Base-by-base conservation (phyloP, 1,140 invertebrate genomes). In the Trichogramma pretiosum region DNA sequence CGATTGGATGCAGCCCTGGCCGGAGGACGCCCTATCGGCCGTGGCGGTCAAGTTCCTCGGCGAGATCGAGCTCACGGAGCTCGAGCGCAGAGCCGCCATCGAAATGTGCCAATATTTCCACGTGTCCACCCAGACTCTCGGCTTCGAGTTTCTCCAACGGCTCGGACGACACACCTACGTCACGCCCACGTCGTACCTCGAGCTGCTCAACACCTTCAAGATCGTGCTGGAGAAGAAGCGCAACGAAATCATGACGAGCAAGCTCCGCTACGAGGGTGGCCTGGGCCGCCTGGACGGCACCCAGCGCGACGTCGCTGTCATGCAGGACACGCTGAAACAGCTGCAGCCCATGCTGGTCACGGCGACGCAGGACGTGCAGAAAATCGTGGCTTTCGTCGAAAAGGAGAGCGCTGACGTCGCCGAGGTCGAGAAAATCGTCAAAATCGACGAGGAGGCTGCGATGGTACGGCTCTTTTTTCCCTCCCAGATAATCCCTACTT, bases 1-100 rank as follows among this genome's bases (percentile, higher is more conserved):
- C 52, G 90, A 97, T 72, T 97, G 93, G 93, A 92, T 97, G 68
- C 90, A 96, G 82, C 75, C 87, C 35, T 98, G 94, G 94, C 93
- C 93, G 3, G 78, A 85, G 57, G 93, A 97, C 73, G 93, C 93
- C 18, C 67, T 97, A 10, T 70, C 92, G 24, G 92, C 91, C 30
- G 92, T 97, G 1, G 89, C 93, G 0, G 87, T 83, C 13, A 80
- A 85, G 56, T 94, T 94, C 61, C 72, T 97, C 10, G 81, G 86
- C 48, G 83, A 88, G 36, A 80, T 95, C n/a, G 84, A 95, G 53
- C 68, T 93, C 2, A 80, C 82, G 0, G 80, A 83, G 3, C 60
- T 81, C 19, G 81, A 89, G 62, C 70, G 80, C 49, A 67, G 77
- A 46, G 79, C 84, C 10, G 80, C 84, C 35, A 88, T 93, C 39